Evolutionary conservation across 2,113 vertebrate genomes (phyloP).

Genomic region (Anseranas semipalmata): DNA sequence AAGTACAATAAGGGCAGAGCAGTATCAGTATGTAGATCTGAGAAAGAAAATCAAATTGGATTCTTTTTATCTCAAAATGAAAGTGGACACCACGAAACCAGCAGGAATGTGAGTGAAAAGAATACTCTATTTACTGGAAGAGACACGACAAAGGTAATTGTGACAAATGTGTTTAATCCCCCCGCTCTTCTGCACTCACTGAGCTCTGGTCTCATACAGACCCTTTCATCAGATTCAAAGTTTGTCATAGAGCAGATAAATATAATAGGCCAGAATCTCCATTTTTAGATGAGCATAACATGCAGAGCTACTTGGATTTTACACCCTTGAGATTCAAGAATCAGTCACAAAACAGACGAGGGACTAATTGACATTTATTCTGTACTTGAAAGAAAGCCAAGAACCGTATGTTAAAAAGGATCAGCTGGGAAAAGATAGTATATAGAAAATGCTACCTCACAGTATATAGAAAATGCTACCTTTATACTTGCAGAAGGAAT

Average conservation of each 20-base stretch:
- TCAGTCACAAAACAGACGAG: neutral
- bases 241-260: neutral
- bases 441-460: neutral
- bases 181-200: neutral
- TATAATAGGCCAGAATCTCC: neutral
- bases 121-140: neutral
- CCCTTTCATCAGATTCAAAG: neutral
- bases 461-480: neutral
- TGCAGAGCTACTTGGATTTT: neutral
- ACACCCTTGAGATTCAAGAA: neutral
- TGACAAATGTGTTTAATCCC: neutral
- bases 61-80: conserved; percentile 34
- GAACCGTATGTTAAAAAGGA: neutral
- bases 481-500: neutral
- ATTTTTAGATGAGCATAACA: neutral
- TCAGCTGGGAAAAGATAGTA: neutral
- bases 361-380: conserved; percentile 28
- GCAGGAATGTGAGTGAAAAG: neutral
- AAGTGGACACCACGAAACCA: neutral
- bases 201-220: neutral
- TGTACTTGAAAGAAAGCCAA: conserved; percentile 18
- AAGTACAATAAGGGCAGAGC: conserved; percentile 1
- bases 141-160: neutral
- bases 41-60: conserved; percentile 13
- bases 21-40: conserved; percentile 17